Conservation (phyloP, 2,113 vertebrate species). For the Anhinga anhinga region DNA sequence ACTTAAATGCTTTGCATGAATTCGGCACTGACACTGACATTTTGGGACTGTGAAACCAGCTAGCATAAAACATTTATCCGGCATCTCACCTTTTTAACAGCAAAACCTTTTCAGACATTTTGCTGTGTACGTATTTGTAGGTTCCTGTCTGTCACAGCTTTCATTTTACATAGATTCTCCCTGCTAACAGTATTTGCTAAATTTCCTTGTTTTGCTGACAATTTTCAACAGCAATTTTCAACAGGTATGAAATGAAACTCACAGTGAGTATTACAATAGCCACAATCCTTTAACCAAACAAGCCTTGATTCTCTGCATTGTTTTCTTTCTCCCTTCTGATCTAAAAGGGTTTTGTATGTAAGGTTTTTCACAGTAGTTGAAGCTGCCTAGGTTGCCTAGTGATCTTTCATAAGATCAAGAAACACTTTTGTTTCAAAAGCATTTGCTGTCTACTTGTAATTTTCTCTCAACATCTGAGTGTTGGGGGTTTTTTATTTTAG, state of each 20-base stretch:
- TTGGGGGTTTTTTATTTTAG: background rate
- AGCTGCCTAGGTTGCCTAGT: background rate
- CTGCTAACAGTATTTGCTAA: background rate
- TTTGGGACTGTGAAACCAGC: background rate
- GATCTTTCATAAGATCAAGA: background rate
- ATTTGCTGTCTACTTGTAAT: background rate
- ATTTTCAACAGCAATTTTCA: background rate
- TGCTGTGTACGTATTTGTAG: background rate
- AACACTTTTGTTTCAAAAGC: background rate
- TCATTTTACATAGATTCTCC: background rate
- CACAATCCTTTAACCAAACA: background rate
- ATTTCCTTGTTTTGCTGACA: background rate
- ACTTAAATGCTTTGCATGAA: background rate
- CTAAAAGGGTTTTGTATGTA: background rate
- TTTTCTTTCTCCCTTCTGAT: background rate
- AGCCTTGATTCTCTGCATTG: background rate
- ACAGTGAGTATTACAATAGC: background rate
- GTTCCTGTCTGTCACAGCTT: background rate
- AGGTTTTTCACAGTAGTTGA: background rate
- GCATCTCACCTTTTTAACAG: background rate
- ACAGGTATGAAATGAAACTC: background rate
- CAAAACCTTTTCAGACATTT: background rate
- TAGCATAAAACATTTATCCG: background rate
- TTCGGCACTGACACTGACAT: background rate
- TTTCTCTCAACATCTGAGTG: background rate